These are phyloP conservation scores for Taurulus bubalis DNA, from an alignment of 2,113 vertebrate species.

Conservation along the genomic window DNA sequence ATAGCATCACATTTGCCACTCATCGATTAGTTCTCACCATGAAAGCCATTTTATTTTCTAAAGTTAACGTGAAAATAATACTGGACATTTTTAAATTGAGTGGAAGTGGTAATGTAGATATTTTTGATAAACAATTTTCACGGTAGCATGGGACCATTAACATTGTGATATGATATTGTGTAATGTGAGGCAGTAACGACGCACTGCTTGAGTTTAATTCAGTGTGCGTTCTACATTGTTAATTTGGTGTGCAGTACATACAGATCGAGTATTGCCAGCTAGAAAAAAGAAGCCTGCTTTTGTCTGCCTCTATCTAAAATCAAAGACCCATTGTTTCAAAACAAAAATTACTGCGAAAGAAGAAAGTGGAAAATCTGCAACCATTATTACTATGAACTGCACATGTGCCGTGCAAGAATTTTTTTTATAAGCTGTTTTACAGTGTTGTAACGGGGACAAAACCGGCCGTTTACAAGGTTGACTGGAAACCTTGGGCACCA, in stretches of 20 bases:
- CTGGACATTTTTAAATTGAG: neutral
- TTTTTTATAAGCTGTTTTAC: conserved; percentile 13
- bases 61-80: neutral
- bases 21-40: neutral
- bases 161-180: neutral
- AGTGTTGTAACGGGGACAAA: conserved; percentile 1
- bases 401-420: conserved; percentile 1
- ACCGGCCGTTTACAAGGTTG: neutral
- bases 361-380: neutral
- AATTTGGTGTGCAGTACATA: neutral
- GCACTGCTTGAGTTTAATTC: neutral
- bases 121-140: neutral
- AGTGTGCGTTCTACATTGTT: neutral
- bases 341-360: neutral
- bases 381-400: neutral
- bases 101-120: neutral
- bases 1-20: neutral
- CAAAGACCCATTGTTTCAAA: neutral
- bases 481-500: conserved; percentile 2
- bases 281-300: too few species aligned
- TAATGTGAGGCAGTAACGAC: neutral
- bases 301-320: neutral
- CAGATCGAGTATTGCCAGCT: neutral
- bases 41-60: neutral
- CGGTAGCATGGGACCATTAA: neutral